Conservation (phyloP, 2,113 vertebrate genomes). For the Ammodytes dubius region DNA sequence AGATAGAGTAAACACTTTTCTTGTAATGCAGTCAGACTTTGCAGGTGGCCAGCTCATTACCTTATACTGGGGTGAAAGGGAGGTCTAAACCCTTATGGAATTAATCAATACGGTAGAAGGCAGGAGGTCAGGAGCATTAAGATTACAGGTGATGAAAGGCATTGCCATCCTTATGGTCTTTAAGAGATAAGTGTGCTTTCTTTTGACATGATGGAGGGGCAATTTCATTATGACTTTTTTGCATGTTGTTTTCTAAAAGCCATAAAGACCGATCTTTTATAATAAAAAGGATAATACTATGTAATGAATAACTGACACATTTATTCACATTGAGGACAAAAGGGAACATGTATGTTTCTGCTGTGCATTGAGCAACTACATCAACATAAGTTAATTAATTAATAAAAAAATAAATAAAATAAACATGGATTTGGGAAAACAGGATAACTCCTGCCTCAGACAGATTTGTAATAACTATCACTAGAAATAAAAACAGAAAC, state of each 20-base stretch:
- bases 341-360: background rate
- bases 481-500: background rate
- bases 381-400: background rate
- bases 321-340: background rate
- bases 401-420: background rate
- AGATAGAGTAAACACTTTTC: background rate
- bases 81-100: background rate
- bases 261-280: background rate
- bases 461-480: background rate
- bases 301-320: background rate
- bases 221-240: background rate
- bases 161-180: background rate
- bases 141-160: background rate
- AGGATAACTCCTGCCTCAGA: background rate
- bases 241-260: background rate
- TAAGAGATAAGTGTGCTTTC: too few species aligned
- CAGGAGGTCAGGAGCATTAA: background rate
- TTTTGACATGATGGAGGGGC: background rate
- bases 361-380: background rate
- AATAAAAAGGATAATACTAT: background rate
- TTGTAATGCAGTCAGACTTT: background rate
- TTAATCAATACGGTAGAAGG: background rate
- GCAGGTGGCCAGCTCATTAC: background rate
- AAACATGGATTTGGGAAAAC: background rate
- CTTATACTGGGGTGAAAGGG: background rate